phyloP scores from a whole-genome alignment of 2,888 invertebrate genomes.

The Orgyia antiqua region DNA sequence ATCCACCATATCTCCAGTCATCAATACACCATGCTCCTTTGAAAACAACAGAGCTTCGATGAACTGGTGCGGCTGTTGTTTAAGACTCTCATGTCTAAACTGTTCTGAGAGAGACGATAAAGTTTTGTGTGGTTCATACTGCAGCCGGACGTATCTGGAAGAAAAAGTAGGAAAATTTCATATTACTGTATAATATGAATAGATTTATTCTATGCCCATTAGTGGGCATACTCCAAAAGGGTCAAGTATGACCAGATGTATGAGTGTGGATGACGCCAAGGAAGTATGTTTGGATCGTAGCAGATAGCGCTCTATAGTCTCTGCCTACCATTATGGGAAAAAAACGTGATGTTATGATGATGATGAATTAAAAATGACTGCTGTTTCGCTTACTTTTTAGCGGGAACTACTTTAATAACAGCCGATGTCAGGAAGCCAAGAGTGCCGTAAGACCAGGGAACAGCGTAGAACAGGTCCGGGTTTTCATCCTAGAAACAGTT shows the following conservation, averaged over 20 bases:
- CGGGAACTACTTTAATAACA: constrained; percentile 85
- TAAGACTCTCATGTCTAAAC: constrained; percentile 72
- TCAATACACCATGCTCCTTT: constrained; percentile 83
- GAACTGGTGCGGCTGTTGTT: constrained; percentile 80
- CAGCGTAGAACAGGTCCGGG: constrained; percentile 84
- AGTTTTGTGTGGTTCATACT: constrained; percentile 81
- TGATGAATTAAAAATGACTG: no score
- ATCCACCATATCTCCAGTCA: constrained; percentile 85
- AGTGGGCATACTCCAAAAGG: no score
- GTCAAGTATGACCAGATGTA: no score
- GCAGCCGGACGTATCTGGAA: constrained; percentile 78
- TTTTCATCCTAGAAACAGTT: constrained; percentile 78
- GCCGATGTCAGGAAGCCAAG: constrained; percentile 88
- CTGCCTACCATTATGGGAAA: no score
- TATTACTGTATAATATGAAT: no score
- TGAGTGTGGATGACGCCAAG: no score
- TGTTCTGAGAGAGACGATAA: constrained; percentile 67
- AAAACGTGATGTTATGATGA: no score
- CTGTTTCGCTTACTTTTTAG: constrained; percentile 78
- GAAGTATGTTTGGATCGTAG: no score
- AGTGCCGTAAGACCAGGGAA: constrained; percentile 93
- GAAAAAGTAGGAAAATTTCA: no score
- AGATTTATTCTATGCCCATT: no score
- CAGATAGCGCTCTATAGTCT: no score
- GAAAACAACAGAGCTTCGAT: constrained; percentile 85